These are phyloP conservation scores for Rhadinocentrus ornatus DNA, from an alignment of 2,797 vertebrate genomes.

Conservation along the genomic window DNA sequence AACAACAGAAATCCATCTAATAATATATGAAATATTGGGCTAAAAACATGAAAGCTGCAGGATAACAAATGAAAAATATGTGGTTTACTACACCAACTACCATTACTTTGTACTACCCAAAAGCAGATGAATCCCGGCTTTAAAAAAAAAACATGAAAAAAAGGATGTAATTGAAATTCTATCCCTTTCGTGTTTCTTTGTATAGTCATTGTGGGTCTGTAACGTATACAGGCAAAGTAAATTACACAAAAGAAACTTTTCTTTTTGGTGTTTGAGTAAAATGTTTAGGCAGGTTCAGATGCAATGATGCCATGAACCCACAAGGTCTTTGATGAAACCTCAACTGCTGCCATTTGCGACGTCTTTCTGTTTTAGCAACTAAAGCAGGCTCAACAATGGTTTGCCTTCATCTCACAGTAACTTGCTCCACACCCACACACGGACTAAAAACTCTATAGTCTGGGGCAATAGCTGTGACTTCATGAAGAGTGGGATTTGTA, in stretches of 20 bases:
- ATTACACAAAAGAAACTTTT: constrained; percentile 37
- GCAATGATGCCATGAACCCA: constrained; percentile 10
- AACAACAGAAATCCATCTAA: constrained; percentile 2
- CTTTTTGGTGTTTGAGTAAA: constrained; percentile 23
- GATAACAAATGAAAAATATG: constrained; percentile 6
- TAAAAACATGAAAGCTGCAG: constrained; percentile 15
- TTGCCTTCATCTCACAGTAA: constrained; percentile 64
- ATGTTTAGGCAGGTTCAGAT: constrained; percentile 22
- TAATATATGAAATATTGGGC: not conserved
- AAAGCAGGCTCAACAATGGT: constrained; percentile 65
- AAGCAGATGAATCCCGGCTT: constrained; percentile 46
- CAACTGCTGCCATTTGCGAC: constrained; percentile 53
- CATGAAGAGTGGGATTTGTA: constrained; percentile 66
- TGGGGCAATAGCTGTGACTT: constrained; percentile 58
- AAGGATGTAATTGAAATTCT: constrained; percentile 47
- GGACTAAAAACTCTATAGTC: constrained; percentile 12
- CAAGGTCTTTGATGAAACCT: constrained; percentile 46
- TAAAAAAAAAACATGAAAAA: constrained; percentile 23
- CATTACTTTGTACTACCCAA: constrained; percentile 3
- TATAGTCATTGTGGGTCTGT: constrained; percentile 21
- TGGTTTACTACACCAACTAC: not conserved
- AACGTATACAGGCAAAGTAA: constrained; percentile 14
- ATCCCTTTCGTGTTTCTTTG: constrained; percentile 39
- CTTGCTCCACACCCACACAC: constrained; percentile 23
- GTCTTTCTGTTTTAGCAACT: constrained; percentile 48